A percentile compares a stretch with the other conserved stretches of the same genome.
These are phyloP conservation scores for Silurus meridionalis DNA, from an alignment of 2,113 vertebrate genomes.

Conservation along the genomic window DNA sequence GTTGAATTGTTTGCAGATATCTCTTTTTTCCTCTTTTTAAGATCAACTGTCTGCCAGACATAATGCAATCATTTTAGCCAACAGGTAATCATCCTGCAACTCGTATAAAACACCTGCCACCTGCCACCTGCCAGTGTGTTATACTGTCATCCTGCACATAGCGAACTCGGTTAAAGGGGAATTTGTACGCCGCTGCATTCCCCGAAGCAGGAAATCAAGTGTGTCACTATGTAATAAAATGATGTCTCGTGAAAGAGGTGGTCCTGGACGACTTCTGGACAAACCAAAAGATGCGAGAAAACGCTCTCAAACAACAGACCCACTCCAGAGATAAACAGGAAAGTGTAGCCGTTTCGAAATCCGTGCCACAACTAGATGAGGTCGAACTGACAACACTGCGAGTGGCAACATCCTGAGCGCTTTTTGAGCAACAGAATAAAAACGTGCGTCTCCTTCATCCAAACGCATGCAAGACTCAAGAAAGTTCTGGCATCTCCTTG, in stretches of 20 bases:
- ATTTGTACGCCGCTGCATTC: background rate
- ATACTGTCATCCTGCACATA: background rate
- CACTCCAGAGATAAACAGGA: background rate
- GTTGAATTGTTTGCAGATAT: background rate
- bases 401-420: background rate
- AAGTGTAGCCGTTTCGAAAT: background rate
- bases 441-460: background rate
- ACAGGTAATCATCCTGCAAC: conserved; percentile 1
- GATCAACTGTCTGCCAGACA: background rate
- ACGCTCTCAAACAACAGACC: background rate
- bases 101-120: background rate
- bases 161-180: background rate
- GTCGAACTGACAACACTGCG: background rate
- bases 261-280: no score
- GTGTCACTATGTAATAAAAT: background rate
- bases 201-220: background rate
- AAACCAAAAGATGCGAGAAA: background rate
- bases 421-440: background rate
- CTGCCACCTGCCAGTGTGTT: background rate
- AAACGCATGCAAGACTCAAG: background rate
- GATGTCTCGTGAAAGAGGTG: background rate
- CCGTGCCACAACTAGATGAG: background rate
- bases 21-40: background rate
- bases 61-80: background rate
- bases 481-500: background rate